phyloP scores from a whole-genome alignment of 30 jellyfish, hydroid and myxozoan genomes.

The Turritopsis dohrnii region DNA sequence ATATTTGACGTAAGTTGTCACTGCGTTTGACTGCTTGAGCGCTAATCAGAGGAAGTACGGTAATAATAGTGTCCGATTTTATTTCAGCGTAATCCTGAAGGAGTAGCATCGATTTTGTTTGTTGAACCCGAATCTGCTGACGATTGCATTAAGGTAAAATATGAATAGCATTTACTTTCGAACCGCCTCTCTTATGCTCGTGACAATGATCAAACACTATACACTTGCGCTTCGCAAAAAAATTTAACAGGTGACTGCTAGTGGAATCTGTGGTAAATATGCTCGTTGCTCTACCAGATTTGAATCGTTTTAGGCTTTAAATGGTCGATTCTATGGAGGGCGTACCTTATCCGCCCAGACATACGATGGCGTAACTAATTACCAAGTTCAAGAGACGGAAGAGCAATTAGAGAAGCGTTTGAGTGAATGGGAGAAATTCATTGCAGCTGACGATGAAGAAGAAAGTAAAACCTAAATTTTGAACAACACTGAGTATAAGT shows the following conservation, averaged over 20 bases:
- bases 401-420: slow-evolving; percentile 74
- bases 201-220: too few relatives aligned
- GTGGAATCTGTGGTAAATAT: too few relatives aligned
- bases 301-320: slow-evolving; percentile 53
- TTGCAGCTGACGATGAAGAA: slow-evolving; percentile 48
- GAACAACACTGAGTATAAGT: slow-evolving; percentile 1
- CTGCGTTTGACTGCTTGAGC: background rate
- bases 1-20: slow-evolving; percentile 76
- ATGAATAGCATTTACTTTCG: background rate
- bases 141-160: slow-evolving; percentile 71
- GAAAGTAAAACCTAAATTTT: background rate
- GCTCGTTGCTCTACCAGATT: background rate
- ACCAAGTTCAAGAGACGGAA: slow-evolving; percentile 82
- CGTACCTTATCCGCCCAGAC: slow-evolving; percentile 53
- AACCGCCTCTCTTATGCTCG: too few relatives aligned
- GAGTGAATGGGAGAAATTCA: slow-evolving; percentile 86
- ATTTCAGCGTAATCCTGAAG: slow-evolving; percentile 88
- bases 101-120: slow-evolving; percentile 82
- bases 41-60: too few relatives aligned
- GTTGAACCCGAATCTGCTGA: slow-evolving; percentile 95
- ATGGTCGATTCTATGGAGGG: slow-evolving; percentile 94
- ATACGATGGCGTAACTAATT: slow-evolving; percentile 86
- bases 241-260: too few relatives aligned
- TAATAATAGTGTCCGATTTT: too few relatives aligned
- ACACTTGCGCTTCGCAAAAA: too few relatives aligned